Conservation (phyloP, 2,113 vertebrate species). For the Eptatretus burgeri region DNA sequence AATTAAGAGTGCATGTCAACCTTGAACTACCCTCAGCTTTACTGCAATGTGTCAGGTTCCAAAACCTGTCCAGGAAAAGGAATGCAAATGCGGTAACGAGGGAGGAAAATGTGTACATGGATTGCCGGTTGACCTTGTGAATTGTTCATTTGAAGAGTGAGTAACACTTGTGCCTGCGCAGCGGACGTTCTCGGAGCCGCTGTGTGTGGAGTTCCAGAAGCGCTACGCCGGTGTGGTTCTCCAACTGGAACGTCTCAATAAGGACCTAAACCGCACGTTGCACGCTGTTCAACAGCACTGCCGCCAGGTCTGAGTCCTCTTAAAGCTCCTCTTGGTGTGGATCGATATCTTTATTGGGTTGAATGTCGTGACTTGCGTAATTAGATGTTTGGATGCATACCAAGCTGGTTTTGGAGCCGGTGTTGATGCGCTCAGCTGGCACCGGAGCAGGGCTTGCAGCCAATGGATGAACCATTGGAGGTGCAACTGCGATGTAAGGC, state of each 20-base stretch:
- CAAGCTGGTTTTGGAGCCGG: too few species aligned
- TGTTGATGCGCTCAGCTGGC: conserved; percentile 29
- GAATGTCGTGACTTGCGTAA: too few species aligned
- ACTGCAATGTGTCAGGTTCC: too few species aligned
- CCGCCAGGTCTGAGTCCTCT: conserved; percentile 34
- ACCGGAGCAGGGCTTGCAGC: conserved; percentile 70
- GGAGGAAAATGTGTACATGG: too few species aligned
- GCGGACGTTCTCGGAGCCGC: conserved; percentile 81
- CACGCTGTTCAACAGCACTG: conserved; percentile 88
- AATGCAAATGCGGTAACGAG: too few species aligned
- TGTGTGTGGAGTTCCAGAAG: conserved; percentile 64
- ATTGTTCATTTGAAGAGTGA: too few species aligned
- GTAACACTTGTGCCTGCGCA: conserved; percentile 12
- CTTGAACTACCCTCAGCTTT: too few species aligned
- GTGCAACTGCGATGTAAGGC: conserved; percentile 55
- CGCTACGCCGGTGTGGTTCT: conserved; percentile 73
- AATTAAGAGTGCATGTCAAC: too few species aligned
- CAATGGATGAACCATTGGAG: conserved; percentile 55
- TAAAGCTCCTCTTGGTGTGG: not conserved
- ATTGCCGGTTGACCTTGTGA: too few species aligned
- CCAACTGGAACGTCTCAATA: conserved; percentile 79
- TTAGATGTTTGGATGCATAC: too few species aligned
- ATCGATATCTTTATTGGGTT: not conserved
- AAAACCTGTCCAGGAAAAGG: too few species aligned
- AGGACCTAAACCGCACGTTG: conserved; percentile 83